Evolutionary conservation across 2,797 vertebrate species (phyloP).

Genomic region (Bradypodion ventrale): DNA sequence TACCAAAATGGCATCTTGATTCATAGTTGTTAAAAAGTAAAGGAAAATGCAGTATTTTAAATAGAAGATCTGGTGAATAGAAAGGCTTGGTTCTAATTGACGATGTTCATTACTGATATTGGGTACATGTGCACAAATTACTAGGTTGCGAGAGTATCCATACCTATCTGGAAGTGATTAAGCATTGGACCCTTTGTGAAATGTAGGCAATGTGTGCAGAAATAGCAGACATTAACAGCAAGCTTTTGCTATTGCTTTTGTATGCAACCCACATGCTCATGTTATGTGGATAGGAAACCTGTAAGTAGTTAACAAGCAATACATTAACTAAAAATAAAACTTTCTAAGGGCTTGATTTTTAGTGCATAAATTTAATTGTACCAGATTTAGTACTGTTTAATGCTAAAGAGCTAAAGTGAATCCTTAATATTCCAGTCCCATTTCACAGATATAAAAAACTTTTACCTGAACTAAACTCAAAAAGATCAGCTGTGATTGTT

Average conservation of each 20-base stretch:
- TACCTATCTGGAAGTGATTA: conserved; percentile 37
- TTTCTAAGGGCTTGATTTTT: conserved; percentile 4
- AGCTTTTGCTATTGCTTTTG: conserved; percentile 28
- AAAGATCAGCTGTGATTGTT: background rate
- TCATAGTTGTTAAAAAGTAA: background rate
- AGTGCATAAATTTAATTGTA: background rate
- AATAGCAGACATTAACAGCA: conserved; percentile 16
- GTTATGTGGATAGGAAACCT: conserved; percentile 30
- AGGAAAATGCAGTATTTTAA: background rate
- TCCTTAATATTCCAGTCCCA: background rate
- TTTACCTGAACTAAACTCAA: background rate
- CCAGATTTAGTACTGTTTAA: background rate
- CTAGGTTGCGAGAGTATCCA: background rate
- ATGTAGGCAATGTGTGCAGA: conserved; percentile 14
- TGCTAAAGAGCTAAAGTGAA: background rate
- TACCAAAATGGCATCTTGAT: background rate
- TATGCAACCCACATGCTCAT: background rate
- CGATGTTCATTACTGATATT: background rate
- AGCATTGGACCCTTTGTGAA: conserved; percentile 24
- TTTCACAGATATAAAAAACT: background rate
- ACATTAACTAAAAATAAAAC: no score
- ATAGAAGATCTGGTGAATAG: background rate
- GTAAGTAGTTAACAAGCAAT: background rate
- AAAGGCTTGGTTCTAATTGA: background rate
- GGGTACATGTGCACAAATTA: rapidly evolving